A percentile compares a stretch with the other conserved stretches of the same genome.
Conservation (phyloP, 2,113 vertebrate genomes). For the Genyomyrus donnyi region DNA sequence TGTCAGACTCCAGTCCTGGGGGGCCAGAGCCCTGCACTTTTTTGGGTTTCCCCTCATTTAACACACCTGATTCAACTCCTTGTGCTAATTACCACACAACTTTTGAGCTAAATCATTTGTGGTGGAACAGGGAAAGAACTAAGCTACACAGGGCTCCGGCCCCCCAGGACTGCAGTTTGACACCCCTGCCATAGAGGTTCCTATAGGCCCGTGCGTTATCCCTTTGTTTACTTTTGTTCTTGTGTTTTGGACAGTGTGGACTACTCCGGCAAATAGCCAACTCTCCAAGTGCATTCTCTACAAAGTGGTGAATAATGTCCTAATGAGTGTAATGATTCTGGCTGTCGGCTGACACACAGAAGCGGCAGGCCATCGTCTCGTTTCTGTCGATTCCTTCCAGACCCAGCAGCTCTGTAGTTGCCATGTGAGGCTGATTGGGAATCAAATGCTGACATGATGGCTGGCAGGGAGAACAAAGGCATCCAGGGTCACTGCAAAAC, state of each 20-base stretch:
- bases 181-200: neutral
- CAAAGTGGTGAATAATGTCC: conserved; percentile 7
- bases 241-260: neutral
- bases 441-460: neutral
- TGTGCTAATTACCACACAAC: no score
- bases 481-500: neutral
- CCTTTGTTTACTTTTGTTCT: neutral
- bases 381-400: neutral
- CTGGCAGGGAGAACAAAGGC: neutral
- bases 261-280: neutral
- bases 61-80: no score
- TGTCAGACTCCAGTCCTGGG: no score
- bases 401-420: neutral
- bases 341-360: neutral
- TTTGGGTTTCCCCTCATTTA: no score
- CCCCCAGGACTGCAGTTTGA: no score
- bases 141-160: no score
- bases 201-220: neutral
- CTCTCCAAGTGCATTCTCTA: neutral
- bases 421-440: neutral
- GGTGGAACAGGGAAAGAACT: no score
- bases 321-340: neutral
- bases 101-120: no score
- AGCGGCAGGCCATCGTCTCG: neutral
- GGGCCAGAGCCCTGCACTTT: no score